Evolutionary conservation across 2,888 invertebrate species (phyloP).

Genomic region (Trichogramma evanescens): DNA sequence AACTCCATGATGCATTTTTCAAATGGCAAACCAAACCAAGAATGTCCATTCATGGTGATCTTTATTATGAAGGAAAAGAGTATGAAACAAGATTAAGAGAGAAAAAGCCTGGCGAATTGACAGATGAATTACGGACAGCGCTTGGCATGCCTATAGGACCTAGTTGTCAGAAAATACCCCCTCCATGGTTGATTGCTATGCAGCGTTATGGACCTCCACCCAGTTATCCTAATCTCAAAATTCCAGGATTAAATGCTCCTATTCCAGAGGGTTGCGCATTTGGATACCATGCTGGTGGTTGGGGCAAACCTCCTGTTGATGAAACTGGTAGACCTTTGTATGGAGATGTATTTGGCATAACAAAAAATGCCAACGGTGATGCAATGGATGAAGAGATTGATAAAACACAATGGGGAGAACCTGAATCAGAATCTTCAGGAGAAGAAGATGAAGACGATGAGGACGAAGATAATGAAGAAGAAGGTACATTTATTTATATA

Average conservation of each 20-base stretch:
- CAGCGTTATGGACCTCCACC: constrained; percentile 98
- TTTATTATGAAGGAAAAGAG: constrained; percentile 99
- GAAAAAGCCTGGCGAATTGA: constrained; percentile 96
- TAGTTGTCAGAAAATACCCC: constrained; percentile 83
- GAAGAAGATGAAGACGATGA: constrained; percentile 63
- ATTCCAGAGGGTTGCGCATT: constrained; percentile 97
- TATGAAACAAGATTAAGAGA: constrained; percentile 95
- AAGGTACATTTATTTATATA: constrained; percentile 28
- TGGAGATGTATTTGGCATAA: constrained; percentile 92
- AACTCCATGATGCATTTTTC: constrained; percentile 98
- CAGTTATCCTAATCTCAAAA: constrained; percentile 96
- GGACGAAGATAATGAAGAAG: constrained; percentile 52
- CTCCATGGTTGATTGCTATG: constrained; percentile 95
- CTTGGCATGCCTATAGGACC: constrained; percentile 98
- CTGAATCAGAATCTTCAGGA: constrained; percentile 56
- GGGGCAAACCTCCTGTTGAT: constrained; percentile 99
- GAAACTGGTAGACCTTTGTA: constrained; percentile 96
- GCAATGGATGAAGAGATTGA: constrained; percentile 80
- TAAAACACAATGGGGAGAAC: constrained; percentile 91
- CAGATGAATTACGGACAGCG: constrained; percentile 91
- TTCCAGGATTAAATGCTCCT: constrained; percentile 94
- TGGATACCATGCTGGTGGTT: constrained; percentile 98
- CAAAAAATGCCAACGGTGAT: constrained; percentile 65
- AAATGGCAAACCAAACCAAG: constrained; percentile 98
- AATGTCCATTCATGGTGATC: constrained; percentile 97